Percentiles rank a stretch among this genome's conserved stretches.
phyloP scores from a whole-genome alignment of 2,888 invertebrate genomes.

The Erebia aethiops region DNA sequence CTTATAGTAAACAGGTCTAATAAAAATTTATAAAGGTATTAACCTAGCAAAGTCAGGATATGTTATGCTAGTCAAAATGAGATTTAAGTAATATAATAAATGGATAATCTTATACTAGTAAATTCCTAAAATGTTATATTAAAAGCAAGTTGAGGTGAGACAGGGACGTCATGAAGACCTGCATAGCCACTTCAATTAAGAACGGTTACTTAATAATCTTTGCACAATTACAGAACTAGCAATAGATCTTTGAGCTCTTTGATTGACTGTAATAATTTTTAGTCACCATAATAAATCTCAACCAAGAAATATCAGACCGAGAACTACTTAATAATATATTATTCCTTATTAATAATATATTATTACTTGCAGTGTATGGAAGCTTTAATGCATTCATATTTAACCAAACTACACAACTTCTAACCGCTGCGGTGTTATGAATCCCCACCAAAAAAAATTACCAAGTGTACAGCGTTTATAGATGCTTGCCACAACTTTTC shows the following conservation, averaged over 20 bases:
- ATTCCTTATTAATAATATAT: neutral
- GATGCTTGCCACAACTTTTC: no score
- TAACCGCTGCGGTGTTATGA: no score
- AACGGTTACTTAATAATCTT: neutral
- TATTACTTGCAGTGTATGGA: neutral
- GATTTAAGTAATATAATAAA: neutral
- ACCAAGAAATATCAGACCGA: neutral
- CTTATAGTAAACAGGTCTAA: neutral
- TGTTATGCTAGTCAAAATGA: neutral
- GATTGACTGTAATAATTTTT: neutral
- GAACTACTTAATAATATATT: neutral
- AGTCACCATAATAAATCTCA: neutral
- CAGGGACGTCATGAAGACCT: no score
- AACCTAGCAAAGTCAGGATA: neutral
- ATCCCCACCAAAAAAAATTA: no score
- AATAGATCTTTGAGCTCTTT: neutral
- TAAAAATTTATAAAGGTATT: neutral
- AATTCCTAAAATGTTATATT: no score
- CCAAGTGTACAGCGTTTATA: no score
- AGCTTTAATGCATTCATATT: neutral
- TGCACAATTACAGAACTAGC: neutral
- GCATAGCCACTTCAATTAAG: no score
- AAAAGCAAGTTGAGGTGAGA: no score
- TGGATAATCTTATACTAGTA: neutral
- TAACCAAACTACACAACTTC: conserved; percentile 21